Base-by-base conservation (phyloP, 2,888 invertebrate genomes). In the Thelaira solivaga region DNA sequence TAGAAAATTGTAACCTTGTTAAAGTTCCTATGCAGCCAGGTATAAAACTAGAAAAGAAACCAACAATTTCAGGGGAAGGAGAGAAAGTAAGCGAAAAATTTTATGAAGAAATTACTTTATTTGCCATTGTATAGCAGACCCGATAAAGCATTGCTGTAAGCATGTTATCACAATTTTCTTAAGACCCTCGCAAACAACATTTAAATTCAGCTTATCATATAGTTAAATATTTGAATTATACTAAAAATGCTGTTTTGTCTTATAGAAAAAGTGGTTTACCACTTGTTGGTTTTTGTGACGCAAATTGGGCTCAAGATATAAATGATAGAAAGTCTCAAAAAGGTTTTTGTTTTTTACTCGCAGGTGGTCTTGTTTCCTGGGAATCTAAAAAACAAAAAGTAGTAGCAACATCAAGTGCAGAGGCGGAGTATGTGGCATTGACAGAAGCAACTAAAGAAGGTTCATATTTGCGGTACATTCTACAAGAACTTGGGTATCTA, bases 151-250 rank as follows among this genome's bases (percentile, higher is more conserved):
- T 55, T 55, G 22, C 34, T 55, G 34, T 55, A 7, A 55, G n/a
- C 36, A 36, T 55, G 53, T 20, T 55, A 20, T 55, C 53, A 2
- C 20, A 53, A 34, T 53, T 34, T 53, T 55, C 34, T 20, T 36
- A 55, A 36, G 11, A 34, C 22, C 36, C 53, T 11, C 20, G n/a
- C 6, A 36, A 36, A 36, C 36, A 55, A 36, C 22, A 55, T 55
- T 31, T 34, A 11, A 36, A 36, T 36, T 34, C 20, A 20, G n/a
- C 34, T 11, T 34, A 20, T 20, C 36, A 36, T 13, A 22, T 36
- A 18, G n/a, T 55, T n/a, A 36, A 16, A 51, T 51, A 51, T 31
- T 51, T 51, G 6, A 51, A 11, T 34, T 11, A 31, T 3, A 53
- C 20, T 16, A 49, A 13, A 49, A 49, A 49, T 49, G 8, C 49